These are phyloP conservation scores for Salvelinus sp. DNA, from an alignment of 2,113 vertebrate species.

Conservation along the genomic window DNA sequence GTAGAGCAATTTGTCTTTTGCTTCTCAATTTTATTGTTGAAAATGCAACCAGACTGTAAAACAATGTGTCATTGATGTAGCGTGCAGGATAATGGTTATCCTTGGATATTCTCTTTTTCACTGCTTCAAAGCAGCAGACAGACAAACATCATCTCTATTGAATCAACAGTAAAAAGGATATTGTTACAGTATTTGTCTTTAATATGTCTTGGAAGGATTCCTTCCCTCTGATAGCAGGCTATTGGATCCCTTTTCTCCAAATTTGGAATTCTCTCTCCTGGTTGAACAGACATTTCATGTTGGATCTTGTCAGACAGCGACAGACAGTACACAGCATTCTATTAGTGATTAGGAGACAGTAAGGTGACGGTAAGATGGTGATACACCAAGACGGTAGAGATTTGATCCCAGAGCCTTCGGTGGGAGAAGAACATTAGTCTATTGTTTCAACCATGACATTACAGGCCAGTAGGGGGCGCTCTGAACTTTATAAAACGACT, in stretches of 20 bases:
- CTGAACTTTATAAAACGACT: background rate
- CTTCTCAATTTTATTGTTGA: background rate
- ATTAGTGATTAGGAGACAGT: background rate
- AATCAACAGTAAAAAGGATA: background rate
- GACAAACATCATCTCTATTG: background rate
- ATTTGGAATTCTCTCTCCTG: background rate
- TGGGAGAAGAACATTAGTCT: background rate
- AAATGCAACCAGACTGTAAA: background rate
- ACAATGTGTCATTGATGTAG: background rate
- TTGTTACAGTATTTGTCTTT: background rate
- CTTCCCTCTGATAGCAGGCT: background rate
- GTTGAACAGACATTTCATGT: background rate
- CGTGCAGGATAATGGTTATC: background rate
- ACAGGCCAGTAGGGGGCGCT: background rate
- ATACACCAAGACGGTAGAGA: background rate
- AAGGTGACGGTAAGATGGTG: background rate
- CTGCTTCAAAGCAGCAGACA: too few relatives aligned
- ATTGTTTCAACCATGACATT: background rate
- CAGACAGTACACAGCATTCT: background rate
- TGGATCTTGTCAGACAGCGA: background rate
- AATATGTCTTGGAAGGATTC: background rate
- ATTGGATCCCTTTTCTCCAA: background rate
- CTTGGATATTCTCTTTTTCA: too few relatives aligned
- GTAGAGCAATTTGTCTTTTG: background rate
- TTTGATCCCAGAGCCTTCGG: background rate